Percentiles rank a stretch among this genome's conserved stretches.
phyloP scores from a whole-genome alignment of 35 echinoderm and acorn worm genomes.

The Holothuria glaberrima region DNA sequence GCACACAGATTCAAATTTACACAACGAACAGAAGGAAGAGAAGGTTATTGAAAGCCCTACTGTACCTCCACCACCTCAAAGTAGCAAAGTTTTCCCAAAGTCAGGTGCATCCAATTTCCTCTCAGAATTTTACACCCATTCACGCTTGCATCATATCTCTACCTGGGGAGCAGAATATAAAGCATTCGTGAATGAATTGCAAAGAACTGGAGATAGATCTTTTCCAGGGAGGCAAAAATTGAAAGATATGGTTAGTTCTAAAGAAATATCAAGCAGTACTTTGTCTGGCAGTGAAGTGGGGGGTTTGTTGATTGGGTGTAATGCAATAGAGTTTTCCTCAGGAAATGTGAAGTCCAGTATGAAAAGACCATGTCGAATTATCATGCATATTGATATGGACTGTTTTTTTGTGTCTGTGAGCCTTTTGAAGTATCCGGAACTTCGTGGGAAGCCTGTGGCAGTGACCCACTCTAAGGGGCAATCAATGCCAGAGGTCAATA shows the following conservation, averaged over 20 bases:
- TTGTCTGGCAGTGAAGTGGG: not conserved
- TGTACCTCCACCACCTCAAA: not conserved
- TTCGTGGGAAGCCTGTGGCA: constrained; percentile 91
- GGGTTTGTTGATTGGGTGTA: not conserved
- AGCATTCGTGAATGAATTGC: constrained; percentile 85
- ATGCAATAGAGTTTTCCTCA: not conserved
- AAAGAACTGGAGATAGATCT: constrained; percentile 64
- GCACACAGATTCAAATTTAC: too few relatives aligned
- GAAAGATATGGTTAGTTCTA: constrained; percentile 12
- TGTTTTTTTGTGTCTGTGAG: constrained; percentile 99
- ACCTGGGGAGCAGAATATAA: constrained; percentile 99
- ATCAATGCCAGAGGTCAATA: constrained; percentile 69
- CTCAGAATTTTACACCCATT: constrained; percentile 95
- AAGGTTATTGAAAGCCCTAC: too few relatives aligned
- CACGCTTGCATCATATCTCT: constrained; percentile 88
- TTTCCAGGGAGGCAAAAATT: constrained; percentile 87
- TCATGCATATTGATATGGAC: constrained; percentile 99
- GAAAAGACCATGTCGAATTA: constrained; percentile 21
- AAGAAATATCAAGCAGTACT: not conserved
- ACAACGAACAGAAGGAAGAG: too few relatives aligned
- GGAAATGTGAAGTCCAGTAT: not conserved
- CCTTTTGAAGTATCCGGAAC: constrained; percentile 77
- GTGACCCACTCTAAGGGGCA: constrained; percentile 93
- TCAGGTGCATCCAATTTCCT: constrained; percentile 85
- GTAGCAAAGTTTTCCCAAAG: constrained; percentile 28